Evolutionary conservation across 2,888 invertebrate genomes (phyloP), one percentile per base, ranked within the genome.

Genomic region (Drosophila cognata): DNA sequence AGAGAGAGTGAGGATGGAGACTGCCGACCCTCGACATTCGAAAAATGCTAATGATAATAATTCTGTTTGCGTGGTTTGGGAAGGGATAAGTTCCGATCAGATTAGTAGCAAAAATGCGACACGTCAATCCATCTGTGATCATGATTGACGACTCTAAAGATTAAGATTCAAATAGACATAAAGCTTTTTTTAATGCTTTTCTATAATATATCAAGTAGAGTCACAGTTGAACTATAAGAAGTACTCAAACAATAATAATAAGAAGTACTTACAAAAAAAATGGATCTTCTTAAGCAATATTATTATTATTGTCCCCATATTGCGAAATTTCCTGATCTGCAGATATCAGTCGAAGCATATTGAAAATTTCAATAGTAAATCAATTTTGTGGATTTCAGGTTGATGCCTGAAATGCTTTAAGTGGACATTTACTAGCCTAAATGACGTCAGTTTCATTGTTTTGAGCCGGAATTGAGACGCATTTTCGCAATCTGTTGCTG

Each of bases 21-120:
- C 2, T 68, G 83, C n/a, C 60, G 57, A 51, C 46, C 50, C 16
- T 41, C 56, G 65, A 74, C 88, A 88, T 46, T 41, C 21, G 31
- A 57, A 28, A 18, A 68, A 60, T 64, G 33, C 41, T 38, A 57
- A 77, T 74, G 61, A 78, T 71, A 38, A 57, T 68, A 52, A 72
- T 61, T 46, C 25, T 4, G 21, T 21, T 21, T 11, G 25, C 4
- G 16, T 25, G 16, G 16, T 2, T 48, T 48, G 43, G 2, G 11
- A 13, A 11, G 43, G 21, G 11, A 2, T 36, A 25, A 46, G 5
- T 5, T 13, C 1, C 35, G 5, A 28, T 16, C 18, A 28, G 10
- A 28, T 18, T 7, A 50, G 10, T 18, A 2, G 18, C 18, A 50
- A 50, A 43, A 18, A 28, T 25, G 18, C 8, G 48, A 16, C 25